Conservation (phyloP, 2,113 vertebrate species). For the Hippocampus abdominalis region DNA sequence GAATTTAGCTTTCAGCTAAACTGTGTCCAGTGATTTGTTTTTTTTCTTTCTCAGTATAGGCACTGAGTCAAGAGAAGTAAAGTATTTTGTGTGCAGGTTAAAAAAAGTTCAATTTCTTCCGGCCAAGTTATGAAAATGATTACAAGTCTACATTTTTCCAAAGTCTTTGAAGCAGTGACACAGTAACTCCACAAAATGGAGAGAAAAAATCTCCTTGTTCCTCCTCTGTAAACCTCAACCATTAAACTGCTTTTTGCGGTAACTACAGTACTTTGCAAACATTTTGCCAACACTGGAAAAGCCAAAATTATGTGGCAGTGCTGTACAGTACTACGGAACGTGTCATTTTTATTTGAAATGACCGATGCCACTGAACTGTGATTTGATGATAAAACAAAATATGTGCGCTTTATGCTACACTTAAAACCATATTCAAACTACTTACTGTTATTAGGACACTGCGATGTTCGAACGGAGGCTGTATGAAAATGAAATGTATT, state of each 20-base stretch:
- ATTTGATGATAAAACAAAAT: neutral
- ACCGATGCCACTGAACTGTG: neutral
- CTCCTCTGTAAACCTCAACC: neutral
- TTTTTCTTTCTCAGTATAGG: no score
- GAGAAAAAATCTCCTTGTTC: neutral
- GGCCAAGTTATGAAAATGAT: no score
- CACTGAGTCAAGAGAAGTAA: no score
- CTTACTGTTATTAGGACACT: constrained; percentile 26
- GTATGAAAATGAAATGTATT: neutral
- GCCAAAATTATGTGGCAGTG: neutral
- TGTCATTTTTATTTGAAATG: neutral
- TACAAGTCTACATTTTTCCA: no score
- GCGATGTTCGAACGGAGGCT: constrained; percentile 13
- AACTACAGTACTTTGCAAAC: neutral
- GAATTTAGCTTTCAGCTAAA: no score
- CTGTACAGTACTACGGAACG: neutral
- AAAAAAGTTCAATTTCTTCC: no score
- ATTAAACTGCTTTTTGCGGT: neutral
- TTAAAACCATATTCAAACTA: constrained; percentile 2
- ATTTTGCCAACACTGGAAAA: neutral
- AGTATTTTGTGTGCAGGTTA: no score
- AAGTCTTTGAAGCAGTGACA: no score
- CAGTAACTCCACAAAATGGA: no score
- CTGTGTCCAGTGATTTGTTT: no score
- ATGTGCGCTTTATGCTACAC: neutral